Evolutionary conservation across 2,797 vertebrate species (phyloP).

Genomic region (Serranus cabrilla): DNA sequence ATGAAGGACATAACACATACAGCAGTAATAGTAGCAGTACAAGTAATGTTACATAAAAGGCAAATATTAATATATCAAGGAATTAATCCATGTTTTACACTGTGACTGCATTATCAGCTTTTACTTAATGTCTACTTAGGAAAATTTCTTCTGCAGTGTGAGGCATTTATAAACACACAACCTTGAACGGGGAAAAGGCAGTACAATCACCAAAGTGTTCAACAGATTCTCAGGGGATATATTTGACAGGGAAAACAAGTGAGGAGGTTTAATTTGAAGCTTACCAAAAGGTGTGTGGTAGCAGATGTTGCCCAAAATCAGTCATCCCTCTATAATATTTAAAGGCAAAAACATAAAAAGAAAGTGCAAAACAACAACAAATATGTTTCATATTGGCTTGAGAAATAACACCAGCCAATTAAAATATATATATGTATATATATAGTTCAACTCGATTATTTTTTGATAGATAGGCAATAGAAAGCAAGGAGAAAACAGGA

Average conservation of each 20-base stretch:
- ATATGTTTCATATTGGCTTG: slow-evolving; percentile 70
- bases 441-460: slow-evolving; percentile 65
- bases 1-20: slow-evolving; percentile 72
- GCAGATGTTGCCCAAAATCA: slow-evolving; percentile 75
- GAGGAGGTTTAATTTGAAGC: slow-evolving; percentile 51
- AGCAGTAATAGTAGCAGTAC: slow-evolving; percentile 78
- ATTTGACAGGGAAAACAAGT: slow-evolving; percentile 27
- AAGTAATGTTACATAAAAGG: slow-evolving; percentile 81
- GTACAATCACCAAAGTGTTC: slow-evolving; percentile 72
- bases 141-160: slow-evolving; percentile 59
- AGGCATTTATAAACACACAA: slow-evolving; percentile 55
- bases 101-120: slow-evolving; percentile 57
- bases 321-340: slow-evolving; percentile 67
- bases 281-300: slow-evolving; percentile 58
- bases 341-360: slow-evolving; percentile 72
- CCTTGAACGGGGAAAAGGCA: slow-evolving; percentile 57
- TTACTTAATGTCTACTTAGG: slow-evolving; percentile 51
- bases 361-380: slow-evolving; percentile 76
- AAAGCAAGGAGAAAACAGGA: slow-evolving; percentile 61
- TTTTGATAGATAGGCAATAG: slow-evolving; percentile 58
- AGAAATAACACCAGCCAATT: slow-evolving; percentile 69
- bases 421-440: slow-evolving; percentile 49
- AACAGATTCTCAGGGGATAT: slow-evolving; percentile 53
- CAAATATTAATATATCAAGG: slow-evolving; percentile 74
- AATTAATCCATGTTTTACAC: slow-evolving; percentile 65